Conservation (phyloP, 37 sponge, comb jelly and placozoan genomes). For the Cladorhizidae sp. region DNA sequence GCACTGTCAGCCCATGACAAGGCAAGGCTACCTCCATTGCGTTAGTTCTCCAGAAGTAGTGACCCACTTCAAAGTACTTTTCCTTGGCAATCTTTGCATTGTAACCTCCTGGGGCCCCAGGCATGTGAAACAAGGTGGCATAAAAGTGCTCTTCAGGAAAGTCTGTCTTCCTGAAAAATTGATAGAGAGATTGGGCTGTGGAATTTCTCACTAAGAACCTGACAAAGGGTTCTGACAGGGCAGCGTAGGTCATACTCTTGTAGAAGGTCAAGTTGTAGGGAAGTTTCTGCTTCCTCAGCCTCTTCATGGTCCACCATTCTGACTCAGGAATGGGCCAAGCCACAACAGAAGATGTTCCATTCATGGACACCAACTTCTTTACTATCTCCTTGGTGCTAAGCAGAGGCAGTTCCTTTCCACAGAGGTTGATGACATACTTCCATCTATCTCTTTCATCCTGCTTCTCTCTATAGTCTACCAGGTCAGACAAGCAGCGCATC, state of each 20-base stretch:
- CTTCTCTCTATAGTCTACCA: neutral
- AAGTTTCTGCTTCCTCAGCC: neutral
- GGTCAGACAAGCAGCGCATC: constrained; percentile 30
- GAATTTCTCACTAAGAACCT: neutral
- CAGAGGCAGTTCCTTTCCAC: constrained; percentile 61
- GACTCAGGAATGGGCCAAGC: neutral
- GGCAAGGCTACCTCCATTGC: neutral
- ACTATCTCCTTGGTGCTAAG: constrained; percentile 65
- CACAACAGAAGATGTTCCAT: constrained; percentile 12
- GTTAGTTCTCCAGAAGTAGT: neutral
- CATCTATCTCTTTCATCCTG: neutral
- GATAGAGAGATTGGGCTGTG: neutral
- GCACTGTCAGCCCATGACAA: constrained; percentile 19
- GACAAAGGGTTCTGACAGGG: constrained; percentile 5
- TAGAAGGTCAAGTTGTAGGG: constrained; percentile 10
- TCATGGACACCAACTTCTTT: constrained; percentile 6
- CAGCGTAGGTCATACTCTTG: constrained; percentile 25
- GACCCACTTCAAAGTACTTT: constrained; percentile 4
- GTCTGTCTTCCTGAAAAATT: neutral
- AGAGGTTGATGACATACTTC: constrained; percentile 61
- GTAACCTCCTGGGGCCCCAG: constrained; percentile 12
- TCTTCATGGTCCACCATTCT: neutral
- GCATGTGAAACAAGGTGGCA: constrained; percentile 5
- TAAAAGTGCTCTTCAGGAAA: constrained; percentile 24
- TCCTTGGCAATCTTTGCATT: neutral